Evolutionary conservation across 2,888 invertebrate species (phyloP), one percentile per base, ranked within the genome.

Genomic region (Bombylius major): DNA sequence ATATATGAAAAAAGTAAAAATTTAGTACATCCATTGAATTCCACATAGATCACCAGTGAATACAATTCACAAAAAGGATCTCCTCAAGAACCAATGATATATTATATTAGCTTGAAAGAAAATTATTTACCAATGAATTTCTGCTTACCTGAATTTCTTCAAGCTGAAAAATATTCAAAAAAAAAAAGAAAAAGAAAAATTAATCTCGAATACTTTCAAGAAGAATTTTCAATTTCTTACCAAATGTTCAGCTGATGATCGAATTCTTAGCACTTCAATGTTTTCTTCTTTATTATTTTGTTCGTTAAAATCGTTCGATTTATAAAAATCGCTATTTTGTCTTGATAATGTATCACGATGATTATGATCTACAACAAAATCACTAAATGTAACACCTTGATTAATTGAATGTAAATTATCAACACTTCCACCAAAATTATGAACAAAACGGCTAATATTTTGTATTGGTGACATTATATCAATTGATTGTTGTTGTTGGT

Each of bases 381-480:
- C 65, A 39, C 62, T 64, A 1, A 69, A 66, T n/a, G 66, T 65
- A 7, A 65, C 62, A 14, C 64, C 63, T 50, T 67, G 67, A 55
- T 66, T 67, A 52, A 68, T 70, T 13, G 65, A 58, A 55, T 68
- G 65, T 13, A 73, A 62, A 58, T 73, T 73, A 57, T 72, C 73
- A 5, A 70, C 67, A 11, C 73, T 72, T 32, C 71, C 68, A 36
- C 73, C 71, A 58, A 74, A 72, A 60, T 71, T 72, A 53, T 73
- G 72, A 4, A 73, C 70, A 61, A 73, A 73, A 46, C 72, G 65
- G 4, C 71, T 73, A 62, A 70, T 69, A 60, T 72, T 72, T 56
- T 72, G 71, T 14, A 73, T 63, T 12, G 73, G 73, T 5, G 73
- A 69, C 67, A 73, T 69, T 61, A 70, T 61, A 59, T 70, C 68